Conservation (phyloP, 2,888 invertebrate genomes). For the Melipona bicolor region DNA sequence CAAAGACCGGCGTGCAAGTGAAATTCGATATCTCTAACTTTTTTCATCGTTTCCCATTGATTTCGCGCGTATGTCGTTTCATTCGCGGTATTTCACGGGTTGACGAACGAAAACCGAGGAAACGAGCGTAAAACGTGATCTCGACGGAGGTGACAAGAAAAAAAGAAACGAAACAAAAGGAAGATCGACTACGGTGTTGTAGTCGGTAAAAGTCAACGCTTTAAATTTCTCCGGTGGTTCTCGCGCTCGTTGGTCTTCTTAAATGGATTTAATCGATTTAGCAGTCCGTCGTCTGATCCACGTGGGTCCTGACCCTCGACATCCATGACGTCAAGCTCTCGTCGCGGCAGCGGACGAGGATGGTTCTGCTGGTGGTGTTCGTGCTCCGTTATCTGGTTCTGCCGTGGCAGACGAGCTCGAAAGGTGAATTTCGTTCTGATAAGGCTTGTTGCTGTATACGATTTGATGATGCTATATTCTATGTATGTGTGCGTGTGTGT, state of each 20-base stretch:
- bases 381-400: conserved; percentile 39
- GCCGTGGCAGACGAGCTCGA: conserved; percentile 31
- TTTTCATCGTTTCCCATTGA: background rate
- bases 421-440: conserved; percentile 51
- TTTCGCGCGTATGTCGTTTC: background rate
- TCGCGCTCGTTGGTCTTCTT: conserved; percentile 41
- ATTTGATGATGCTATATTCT: background rate
- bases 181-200: background rate
- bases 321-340: conserved; percentile 55
- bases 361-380: conserved; percentile 39
- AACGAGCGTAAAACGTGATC: background rate
- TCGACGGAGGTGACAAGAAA: background rate
- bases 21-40: background rate
- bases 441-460: conserved; percentile 4
- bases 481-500: background rate
- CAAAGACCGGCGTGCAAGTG: background rate
- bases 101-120: background rate
- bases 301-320: conserved; percentile 50
- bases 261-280: conserved; percentile 68
- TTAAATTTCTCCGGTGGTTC: conserved; percentile 39
- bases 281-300: conserved; percentile 45
- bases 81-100: background rate
- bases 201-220: conserved; percentile 4
- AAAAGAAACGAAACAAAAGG: too few relatives aligned
- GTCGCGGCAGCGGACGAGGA: conserved; percentile 22